phyloP scores from a whole-genome alignment of 2,113 vertebrate species.

The Callopanchax toddi region DNA sequence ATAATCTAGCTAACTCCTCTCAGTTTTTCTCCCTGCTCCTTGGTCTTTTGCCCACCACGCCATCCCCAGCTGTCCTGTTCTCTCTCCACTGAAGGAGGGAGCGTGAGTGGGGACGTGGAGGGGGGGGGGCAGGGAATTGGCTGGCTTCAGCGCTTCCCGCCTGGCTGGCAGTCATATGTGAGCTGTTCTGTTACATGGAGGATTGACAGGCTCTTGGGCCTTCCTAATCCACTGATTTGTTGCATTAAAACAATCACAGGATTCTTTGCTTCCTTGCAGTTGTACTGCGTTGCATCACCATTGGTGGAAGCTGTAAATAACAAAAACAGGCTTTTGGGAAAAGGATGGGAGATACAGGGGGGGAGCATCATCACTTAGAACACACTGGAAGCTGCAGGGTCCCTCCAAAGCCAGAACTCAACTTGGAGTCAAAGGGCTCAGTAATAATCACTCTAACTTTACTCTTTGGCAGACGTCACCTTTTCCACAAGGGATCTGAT shows the following conservation, averaged over 20 bases:
- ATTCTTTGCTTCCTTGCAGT: conserved; percentile 63
- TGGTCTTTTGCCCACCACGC: conserved; percentile 30
- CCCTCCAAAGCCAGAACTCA: conserved; percentile 7
- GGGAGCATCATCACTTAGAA: conserved; percentile 30
- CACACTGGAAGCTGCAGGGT: conserved; percentile 51
- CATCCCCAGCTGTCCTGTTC: conserved; percentile 36
- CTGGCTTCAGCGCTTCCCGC: conserved; percentile 9
- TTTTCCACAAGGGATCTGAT: conserved; percentile 39
- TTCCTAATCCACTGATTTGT: conserved; percentile 67
- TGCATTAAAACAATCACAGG: conserved; percentile 62
- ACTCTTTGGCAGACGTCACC: conserved; percentile 40
- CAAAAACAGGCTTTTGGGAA: conserved; percentile 32
- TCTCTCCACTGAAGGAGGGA: conserved; percentile 37
- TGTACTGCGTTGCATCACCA: conserved; percentile 57
- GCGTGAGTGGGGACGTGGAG: no score
- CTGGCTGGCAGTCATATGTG: conserved; percentile 29
- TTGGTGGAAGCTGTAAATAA: conserved; percentile 70
- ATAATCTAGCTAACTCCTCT: conserved; percentile 35
- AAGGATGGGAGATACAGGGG: conserved; percentile 17
- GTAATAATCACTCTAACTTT: conserved; percentile 45
- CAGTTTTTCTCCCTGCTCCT: conserved; percentile 22
- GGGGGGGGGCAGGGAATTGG: conserved; percentile 13
- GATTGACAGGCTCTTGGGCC: conserved; percentile 52
- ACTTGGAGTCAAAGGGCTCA: conserved; percentile 32
- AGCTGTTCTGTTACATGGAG: conserved; percentile 56